Base-by-base conservation (phyloP, 2,797 vertebrate species). In the Aulostomus chinensis region DNA sequence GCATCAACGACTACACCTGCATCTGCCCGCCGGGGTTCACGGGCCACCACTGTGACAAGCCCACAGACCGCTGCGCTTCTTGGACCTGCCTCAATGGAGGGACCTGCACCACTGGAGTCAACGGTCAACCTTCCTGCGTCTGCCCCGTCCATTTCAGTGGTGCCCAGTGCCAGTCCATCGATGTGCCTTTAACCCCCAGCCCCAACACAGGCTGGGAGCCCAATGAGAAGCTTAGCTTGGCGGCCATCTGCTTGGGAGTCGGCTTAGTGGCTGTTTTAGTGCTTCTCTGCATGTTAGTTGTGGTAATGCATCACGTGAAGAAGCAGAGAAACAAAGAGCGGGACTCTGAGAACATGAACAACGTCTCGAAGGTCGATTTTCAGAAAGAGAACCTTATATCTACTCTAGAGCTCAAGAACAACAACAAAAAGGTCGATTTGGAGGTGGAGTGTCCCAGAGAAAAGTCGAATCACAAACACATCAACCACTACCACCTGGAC, bases 351-450 rank as follows among this genome's bases (percentile, higher is more conserved):
- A 90, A 93, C 9, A 98, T 98, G 93, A 99, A 99, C 92, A 98
- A 99, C 83, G 70, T 94, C 51, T 94, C 86, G 42, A 86, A 85
- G 64, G 68, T 89, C 0, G 93, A 98, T 76, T 93, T 95, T 74
- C 97, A 98, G 87, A 96, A 93, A 75, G 97, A 96, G 84, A 98
- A 98, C 80, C 91, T 98, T 58, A 95, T 98, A 72, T 94, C 96
- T 4, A 91, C 94, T 0, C 86, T 93, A 14, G 97, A 98, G 73
- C 90, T 98, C 31, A 99, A 99, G 84, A 98, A 98, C 86, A 99
- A 92, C 55, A 99, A 99, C 79, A 98, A 98, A 91, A 95, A 93
- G 87, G 90, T 94, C 24, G 94, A 94, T 52, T 68, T 98, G 50
- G 95, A 98, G 86, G 93, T 94, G 70, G 96, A 98, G 76, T 94